A percentile compares a stretch with the other conserved stretches of the same genome.
These are phyloP conservation scores for Cyrtorhinus lividipennis DNA, from an alignment of 1,140 invertebrate species.

Conservation along the genomic window DNA sequence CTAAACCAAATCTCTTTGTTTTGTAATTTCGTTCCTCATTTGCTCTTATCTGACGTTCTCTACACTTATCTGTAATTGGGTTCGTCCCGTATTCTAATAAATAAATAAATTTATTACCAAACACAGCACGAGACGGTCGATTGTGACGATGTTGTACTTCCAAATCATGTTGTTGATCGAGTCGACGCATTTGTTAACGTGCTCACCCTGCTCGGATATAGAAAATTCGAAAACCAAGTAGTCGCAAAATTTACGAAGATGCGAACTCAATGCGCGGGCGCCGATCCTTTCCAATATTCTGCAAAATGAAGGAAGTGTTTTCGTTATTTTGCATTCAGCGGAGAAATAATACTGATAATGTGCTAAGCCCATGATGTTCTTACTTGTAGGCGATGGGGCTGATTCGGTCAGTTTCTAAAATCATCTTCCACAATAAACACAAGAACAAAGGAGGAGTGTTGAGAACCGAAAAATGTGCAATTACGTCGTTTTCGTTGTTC, in stretches of 20 bases:
- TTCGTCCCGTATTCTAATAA: no score
- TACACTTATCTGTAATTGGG: no score
- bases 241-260: constrained; percentile 87
- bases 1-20: no score
- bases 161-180: constrained; percentile 93
- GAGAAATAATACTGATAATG: no score
- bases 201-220: constrained; percentile 61
- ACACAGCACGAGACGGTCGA: constrained; percentile 81
- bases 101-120: constrained; percentile 40
- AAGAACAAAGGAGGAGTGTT: constrained; percentile 77
- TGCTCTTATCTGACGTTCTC: no score
- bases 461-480: constrained; percentile 83
- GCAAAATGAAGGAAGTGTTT: no score
- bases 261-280: constrained; percentile 72
- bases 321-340: no score
- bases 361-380: no score
- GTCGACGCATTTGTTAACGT: constrained; percentile 85
- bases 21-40: no score
- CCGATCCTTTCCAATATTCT: constrained; percentile 89
- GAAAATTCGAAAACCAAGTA: constrained; percentile 86
- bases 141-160: constrained; percentile 92
- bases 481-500: constrained; percentile 92
- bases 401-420: constrained; percentile 84
- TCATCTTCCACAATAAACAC: constrained; percentile 89
- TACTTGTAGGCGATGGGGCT: constrained; percentile 88